phyloP scores from a whole-genome alignment of 2,113 vertebrate species.

The Paraplagusia blochii region DNA sequence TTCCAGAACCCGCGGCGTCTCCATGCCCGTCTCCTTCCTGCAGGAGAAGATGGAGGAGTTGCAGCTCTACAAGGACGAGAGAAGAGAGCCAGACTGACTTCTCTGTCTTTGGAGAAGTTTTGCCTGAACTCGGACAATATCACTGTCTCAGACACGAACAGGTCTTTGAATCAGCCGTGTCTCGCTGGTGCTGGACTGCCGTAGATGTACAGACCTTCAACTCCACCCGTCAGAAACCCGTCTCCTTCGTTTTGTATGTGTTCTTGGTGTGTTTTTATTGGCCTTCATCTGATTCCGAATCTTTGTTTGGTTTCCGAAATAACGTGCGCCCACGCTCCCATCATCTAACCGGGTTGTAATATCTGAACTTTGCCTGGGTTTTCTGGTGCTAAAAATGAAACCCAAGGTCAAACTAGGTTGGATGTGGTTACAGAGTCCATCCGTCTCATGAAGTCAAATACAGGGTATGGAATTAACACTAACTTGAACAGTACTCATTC shows the following conservation, averaged over 20 bases:
- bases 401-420: conserved; percentile 7
- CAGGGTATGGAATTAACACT: conserved; percentile 61
- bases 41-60: conserved; percentile 77
- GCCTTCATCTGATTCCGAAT: conserved; percentile 5
- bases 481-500: conserved; percentile 14
- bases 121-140: conserved; percentile 14
- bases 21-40: conserved; percentile 67
- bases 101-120: neutral
- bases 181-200: conserved; percentile 34
- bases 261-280: conserved; percentile 19
- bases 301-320: conserved; percentile 14
- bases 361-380: conserved; percentile 45
- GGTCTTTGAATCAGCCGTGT: neutral
- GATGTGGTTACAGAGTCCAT: neutral
- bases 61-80: conserved; percentile 75
- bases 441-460: neutral
- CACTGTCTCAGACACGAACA: neutral
- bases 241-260: conserved; percentile 23
- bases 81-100: conserved; percentile 74
- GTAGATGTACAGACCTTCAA: neutral
- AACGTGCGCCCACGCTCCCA: neutral
- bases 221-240: conserved; percentile 1
- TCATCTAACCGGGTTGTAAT: conserved; percentile 20
- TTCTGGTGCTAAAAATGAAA: conserved; percentile 57
- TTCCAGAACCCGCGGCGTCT: conserved; percentile 54